These are phyloP conservation scores for Sinocyclocheilus anshuiensis DNA, from an alignment of 2,113 vertebrate species.

Conservation along the genomic window DNA sequence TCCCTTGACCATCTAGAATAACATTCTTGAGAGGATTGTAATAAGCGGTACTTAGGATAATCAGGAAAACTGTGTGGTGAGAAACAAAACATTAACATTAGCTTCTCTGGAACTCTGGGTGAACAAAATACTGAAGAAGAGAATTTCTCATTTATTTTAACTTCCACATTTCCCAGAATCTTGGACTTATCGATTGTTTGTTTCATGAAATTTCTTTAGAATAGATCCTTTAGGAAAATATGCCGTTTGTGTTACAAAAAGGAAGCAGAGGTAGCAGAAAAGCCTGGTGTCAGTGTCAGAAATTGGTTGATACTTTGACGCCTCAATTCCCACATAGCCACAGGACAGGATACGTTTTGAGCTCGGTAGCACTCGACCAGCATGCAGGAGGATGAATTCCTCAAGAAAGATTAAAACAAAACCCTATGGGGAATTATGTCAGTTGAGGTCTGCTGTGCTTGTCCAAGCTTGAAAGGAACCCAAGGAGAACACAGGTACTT, in stretches of 20 bases:
- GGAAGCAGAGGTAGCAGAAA: not conserved
- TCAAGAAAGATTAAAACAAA: constrained; percentile 31
- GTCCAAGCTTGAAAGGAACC: constrained; percentile 25
- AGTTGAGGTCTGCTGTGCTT: constrained; percentile 10
- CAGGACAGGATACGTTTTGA: constrained; percentile 12
- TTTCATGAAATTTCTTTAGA: not conserved
- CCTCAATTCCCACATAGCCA: constrained; percentile 27
- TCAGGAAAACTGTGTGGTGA: not conserved
- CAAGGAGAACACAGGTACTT: constrained; percentile 10
- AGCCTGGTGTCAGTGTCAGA: constrained; percentile 13
- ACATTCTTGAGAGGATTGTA: not conserved
- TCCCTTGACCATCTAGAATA: not conserved
- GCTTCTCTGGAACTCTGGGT: not conserved
- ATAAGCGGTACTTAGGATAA: not conserved
- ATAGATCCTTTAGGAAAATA: not conserved
- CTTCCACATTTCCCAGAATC: not conserved
- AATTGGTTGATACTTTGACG: not conserved
- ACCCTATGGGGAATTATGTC: constrained; percentile 9
- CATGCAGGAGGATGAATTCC: constrained; percentile 11
- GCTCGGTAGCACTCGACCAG: not conserved
- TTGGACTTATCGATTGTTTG: not conserved
- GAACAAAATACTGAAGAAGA: not conserved
- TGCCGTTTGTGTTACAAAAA: not conserved
- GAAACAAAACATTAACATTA: not conserved
- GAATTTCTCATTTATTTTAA: not conserved